These are phyloP conservation scores for Semotilus atromaculatus DNA, from an alignment of 2,797 vertebrate genomes.

Conservation along the genomic window DNA sequence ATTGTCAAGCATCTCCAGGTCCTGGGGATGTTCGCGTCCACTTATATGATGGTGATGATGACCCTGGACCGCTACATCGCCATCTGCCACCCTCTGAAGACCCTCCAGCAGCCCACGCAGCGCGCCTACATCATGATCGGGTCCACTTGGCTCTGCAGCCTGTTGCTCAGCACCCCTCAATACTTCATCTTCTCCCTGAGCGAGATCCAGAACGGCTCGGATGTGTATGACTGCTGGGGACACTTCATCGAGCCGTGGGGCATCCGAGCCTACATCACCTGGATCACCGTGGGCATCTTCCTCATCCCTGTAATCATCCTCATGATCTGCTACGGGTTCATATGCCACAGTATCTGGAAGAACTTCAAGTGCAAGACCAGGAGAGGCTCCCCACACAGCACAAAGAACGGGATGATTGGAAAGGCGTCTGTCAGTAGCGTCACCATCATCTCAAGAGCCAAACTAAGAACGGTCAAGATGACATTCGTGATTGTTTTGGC, in stretches of 20 bases:
- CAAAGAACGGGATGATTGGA: conserved; percentile 71
- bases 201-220: conserved; percentile 84
- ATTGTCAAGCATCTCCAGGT: conserved; percentile 91
- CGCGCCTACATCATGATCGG: conserved; percentile 83
- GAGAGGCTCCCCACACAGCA: background rate
- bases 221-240: conserved; percentile 91
- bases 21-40: conserved; percentile 93
- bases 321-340: conserved; percentile 86
- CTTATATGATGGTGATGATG: conserved; percentile 92
- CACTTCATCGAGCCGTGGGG: conserved; percentile 88
- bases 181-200: conserved; percentile 89
- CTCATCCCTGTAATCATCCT: conserved; percentile 83
- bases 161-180: conserved; percentile 87
- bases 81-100: conserved; percentile 88
- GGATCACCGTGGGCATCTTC: conserved; percentile 88
- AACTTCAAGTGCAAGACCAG: conserved; percentile 86
- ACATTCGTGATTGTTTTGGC: conserved; percentile 91
- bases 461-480: conserved; percentile 94
- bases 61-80: conserved; percentile 91
- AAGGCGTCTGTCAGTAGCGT: conserved; percentile 85
- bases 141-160: conserved; percentile 84
- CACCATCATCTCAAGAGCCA: conserved; percentile 88
- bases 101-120: conserved; percentile 82
- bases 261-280: conserved; percentile 87
- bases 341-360: conserved; percentile 87